Percentiles rank a stretch among this genome's conserved stretches.
phyloP scores from a whole-genome alignment of 2,797 vertebrate species.

The Manis javanica region DNA sequence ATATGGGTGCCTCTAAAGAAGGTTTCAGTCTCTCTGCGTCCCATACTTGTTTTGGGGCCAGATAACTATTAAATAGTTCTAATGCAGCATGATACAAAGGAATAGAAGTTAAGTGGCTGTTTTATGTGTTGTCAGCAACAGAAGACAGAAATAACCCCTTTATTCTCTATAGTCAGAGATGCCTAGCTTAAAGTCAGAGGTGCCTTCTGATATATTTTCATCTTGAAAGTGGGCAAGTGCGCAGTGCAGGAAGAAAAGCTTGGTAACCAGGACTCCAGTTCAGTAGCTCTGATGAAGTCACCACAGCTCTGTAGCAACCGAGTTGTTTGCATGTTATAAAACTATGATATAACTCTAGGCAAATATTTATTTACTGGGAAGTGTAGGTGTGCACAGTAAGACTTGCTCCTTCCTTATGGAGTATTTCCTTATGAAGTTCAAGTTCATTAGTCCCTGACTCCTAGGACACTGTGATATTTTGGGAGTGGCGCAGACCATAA shows the following conservation, averaged over 20 bases:
- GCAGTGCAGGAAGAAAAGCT: neutral
- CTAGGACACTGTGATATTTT: neutral
- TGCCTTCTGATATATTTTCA: neutral
- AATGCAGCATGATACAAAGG: neutral
- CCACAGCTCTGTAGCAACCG: neutral
- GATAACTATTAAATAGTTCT: neutral
- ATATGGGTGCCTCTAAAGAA: neutral
- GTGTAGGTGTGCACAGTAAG: conserved; percentile 34
- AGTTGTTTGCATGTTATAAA: conserved; percentile 65
- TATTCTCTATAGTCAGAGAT: neutral
- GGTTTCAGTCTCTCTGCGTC: neutral
- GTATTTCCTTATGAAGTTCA: conserved; percentile 67
- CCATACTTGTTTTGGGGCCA: neutral
- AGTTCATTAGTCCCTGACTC: conserved; percentile 19
- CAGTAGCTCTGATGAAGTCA: conserved; percentile 45
- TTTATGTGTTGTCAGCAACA: neutral
- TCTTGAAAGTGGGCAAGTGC: neutral
- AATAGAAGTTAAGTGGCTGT: neutral
- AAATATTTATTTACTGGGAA: conserved; percentile 74
- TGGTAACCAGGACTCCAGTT: neutral
- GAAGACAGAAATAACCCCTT: neutral
- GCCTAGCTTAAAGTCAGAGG: neutral
- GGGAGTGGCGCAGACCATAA: conserved; percentile 43
- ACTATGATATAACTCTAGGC: conserved; percentile 47
- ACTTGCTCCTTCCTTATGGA: conserved; percentile 18